These are phyloP conservation scores for Darwinula stevensoni DNA, from an alignment of 2,888 invertebrate genomes.

Conservation along the genomic window DNA sequence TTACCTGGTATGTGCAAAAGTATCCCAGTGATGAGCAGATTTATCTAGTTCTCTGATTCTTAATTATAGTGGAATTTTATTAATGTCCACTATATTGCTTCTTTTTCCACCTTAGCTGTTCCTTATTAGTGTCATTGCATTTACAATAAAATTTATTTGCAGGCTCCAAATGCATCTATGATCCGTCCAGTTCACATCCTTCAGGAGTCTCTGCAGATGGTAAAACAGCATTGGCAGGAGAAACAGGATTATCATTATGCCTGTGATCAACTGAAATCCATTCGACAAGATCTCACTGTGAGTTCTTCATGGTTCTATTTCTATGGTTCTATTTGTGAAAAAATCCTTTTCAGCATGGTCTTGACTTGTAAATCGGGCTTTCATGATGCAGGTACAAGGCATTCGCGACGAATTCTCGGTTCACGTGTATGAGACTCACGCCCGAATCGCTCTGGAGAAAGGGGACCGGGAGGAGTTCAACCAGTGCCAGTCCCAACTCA, in stretches of 20 bases:
- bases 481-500: constrained; percentile 94
- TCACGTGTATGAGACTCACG: constrained; percentile 96
- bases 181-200: constrained; percentile 72
- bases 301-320: constrained; percentile 14
- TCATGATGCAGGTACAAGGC: constrained; percentile 50
- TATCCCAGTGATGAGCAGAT: no score
- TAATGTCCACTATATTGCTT: no score
- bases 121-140: neutral
- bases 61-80: no score
- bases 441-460: constrained; percentile 84
- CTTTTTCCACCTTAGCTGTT: constrained; percentile 5
- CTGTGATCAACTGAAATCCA: constrained; percentile 94
- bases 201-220: constrained; percentile 50
- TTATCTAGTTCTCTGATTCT: no score
- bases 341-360: no score
- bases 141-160: constrained; percentile 21
- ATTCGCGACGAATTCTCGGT: constrained; percentile 78
- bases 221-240: constrained; percentile 63
- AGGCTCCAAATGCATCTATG: constrained; percentile 69
- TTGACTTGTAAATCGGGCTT: no score
- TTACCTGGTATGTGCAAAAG: no score
- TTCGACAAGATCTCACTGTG: constrained; percentile 92
- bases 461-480: constrained; percentile 98
- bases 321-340: constrained; percentile 3
- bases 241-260: constrained; percentile 84